Evolutionary conservation across 2,888 invertebrate genomes (phyloP).

Genomic region (Troides aeacus): DNA sequence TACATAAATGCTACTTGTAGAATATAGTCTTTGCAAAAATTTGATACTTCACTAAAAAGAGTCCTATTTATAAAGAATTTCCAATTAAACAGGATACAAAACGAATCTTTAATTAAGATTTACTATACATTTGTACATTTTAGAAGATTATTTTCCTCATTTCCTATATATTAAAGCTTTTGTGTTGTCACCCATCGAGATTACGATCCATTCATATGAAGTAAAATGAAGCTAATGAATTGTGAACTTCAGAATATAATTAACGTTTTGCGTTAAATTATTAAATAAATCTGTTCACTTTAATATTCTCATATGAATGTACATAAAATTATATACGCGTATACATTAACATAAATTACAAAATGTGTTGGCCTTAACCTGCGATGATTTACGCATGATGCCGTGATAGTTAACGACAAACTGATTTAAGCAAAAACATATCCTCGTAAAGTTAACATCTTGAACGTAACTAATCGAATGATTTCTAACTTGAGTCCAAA

Average conservation of each 20-base stretch:
- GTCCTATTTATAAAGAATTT: too few species aligned
- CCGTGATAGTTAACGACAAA: slow-evolving; percentile 20
- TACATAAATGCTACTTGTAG: too few species aligned
- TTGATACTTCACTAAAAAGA: too few species aligned
- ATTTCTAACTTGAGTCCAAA: slow-evolving; percentile 10
- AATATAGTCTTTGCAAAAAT: too few species aligned
- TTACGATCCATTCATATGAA: not conserved
- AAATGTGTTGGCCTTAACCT: slow-evolving; percentile 19
- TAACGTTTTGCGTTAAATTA: not conserved
- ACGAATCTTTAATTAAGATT: too few species aligned
- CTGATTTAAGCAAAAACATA: slow-evolving; percentile 23
- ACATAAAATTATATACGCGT: slow-evolving; percentile 1
- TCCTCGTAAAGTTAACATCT: slow-evolving; percentile 5
- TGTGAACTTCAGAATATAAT: not conserved
- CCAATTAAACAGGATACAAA: too few species aligned
- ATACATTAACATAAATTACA: slow-evolving; percentile 5
- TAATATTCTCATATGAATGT: not conserved
- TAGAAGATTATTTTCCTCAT: too few species aligned
- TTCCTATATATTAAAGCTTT: too few species aligned
- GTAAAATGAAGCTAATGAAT: not conserved
- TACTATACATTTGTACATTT: too few species aligned
- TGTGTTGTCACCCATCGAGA: too few species aligned
- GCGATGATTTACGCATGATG: slow-evolving; percentile 12
- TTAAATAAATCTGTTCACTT: not conserved
- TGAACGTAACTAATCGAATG: slow-evolving; percentile 16